Base-by-base conservation (phyloP, 2,888 invertebrate genomes). In the Neuroscelio doddi region DNA sequence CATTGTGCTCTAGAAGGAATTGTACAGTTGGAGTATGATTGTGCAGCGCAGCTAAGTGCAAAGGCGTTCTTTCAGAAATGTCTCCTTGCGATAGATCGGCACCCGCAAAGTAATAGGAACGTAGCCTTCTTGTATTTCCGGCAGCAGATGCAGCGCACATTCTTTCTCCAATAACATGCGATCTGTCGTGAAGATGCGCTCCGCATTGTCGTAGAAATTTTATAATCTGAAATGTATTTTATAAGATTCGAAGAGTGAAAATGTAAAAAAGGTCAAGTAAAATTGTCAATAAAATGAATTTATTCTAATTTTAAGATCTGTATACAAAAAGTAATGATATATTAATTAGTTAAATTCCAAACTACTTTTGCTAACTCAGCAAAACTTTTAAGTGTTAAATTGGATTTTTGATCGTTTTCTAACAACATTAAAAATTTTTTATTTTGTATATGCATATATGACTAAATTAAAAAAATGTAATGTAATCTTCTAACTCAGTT, bases 141-240 rank as follows among this genome's bases (percentile, higher is more conserved):
- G 86, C 85, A 1, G 90, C 87, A 0, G 92, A 90, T 0, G 92
- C 91, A 0, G 86, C 75, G 3, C 92, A 92, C 49, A 94, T 83
- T 72, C 91, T 88, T 68, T 92, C 92, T 0, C 90, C 91, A 0
- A 93, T 82, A 0, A 87, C 83, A 21, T 87, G 85, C 0, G 87
- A 84, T 0, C 89, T 87, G 5, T 87, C 87, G 0, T 89, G 88
- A 15, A 94, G 80, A 74, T 92, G 92, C 1, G 94, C 94, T 0
- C 95, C 95, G 70, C 93, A 93, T 71, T 89, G 87, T 8, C 90
- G 84, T 0, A 95, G 85, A 1, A 93, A 70, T 15, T 87, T 84
- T 49, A 95, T 93, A 7, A 91, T 69, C 83, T 84, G 36, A 0
- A 69, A 58, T 36, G 29, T 42, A 38, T 21, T 32, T 1, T n/a